A percentile compares a stretch with the other conserved stretches of the same genome.
phyloP scores from a whole-genome alignment of 2,797 vertebrate genomes.

The Pitangus sulphuratus region DNA sequence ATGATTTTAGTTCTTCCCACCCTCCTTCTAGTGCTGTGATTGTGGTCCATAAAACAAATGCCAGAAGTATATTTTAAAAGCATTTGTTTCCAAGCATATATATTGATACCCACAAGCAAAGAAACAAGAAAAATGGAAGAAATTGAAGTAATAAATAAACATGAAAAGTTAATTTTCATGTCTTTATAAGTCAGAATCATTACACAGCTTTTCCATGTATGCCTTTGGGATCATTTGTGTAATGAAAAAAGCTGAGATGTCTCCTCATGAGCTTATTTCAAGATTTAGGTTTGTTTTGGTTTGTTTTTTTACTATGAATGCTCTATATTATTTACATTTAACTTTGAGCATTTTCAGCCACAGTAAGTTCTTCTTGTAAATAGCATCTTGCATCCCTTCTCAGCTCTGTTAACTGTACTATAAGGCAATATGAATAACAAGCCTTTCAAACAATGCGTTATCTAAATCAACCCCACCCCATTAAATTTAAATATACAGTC shows the following conservation, averaged over 20 bases:
- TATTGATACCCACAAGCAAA: not conserved
- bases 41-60: not conserved
- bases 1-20: not conserved
- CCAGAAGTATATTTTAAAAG: not conserved
- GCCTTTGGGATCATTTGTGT: not conserved
- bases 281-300: not conserved
- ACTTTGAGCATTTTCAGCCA: not conserved
- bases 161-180: not conserved
- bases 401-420: not conserved
- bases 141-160: not conserved
- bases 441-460: not conserved
- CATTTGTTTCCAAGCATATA: not conserved
- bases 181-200: not conserved
- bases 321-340: not conserved
- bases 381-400: not conserved
- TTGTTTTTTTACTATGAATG: not conserved
- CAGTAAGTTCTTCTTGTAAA: not conserved
- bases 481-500: not conserved
- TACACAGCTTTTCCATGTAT: not conserved
- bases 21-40: not conserved
- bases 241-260: not conserved
- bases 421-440: not conserved
- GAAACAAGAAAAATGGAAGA: not conserved
- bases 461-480: not conserved
- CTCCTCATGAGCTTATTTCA: not conserved